Percentiles rank a stretch among this genome's conserved stretches.
These are phyloP conservation scores for Tenebrio molitor DNA, from an alignment of 1,140 invertebrate species.

Conservation along the genomic window DNA sequence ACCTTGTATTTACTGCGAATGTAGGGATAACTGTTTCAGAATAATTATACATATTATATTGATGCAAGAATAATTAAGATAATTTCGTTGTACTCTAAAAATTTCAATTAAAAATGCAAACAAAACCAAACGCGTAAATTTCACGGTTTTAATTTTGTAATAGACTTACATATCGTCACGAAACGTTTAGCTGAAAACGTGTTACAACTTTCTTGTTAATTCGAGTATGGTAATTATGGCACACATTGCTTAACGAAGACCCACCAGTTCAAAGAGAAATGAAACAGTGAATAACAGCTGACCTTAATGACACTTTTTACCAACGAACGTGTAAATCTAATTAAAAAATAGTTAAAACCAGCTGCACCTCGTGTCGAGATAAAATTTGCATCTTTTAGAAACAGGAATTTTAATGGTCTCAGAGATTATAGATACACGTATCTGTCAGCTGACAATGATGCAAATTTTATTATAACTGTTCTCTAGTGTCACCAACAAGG, in stretches of 20 bases:
- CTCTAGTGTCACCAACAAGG: too few species aligned
- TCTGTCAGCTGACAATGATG: neutral
- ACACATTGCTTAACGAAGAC: neutral
- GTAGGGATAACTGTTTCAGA: too few species aligned
- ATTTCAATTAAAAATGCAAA: neutral
- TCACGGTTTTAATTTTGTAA: neutral
- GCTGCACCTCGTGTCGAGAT: too few species aligned
- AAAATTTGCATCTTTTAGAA: neutral
- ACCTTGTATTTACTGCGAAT: too few species aligned
- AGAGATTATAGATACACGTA: neutral
- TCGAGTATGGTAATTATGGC: slow-evolving; percentile 2
- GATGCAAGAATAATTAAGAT: neutral
- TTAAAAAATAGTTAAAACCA: too few species aligned
- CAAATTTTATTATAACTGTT: neutral
- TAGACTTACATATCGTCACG: neutral
- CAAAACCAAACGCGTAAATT: neutral
- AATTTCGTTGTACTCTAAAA: neutral
- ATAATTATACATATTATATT: too few species aligned
- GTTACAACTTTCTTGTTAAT: neutral
- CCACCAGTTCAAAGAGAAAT: too few species aligned
- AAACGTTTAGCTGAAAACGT: too few species aligned
- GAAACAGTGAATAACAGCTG: too few species aligned
- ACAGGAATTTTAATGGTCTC: neutral
- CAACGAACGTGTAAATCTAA: too few species aligned
- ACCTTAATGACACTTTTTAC: too few species aligned